Conservation (phyloP, 1,140 invertebrate genomes). For the Hyphantria cunea region DNA sequence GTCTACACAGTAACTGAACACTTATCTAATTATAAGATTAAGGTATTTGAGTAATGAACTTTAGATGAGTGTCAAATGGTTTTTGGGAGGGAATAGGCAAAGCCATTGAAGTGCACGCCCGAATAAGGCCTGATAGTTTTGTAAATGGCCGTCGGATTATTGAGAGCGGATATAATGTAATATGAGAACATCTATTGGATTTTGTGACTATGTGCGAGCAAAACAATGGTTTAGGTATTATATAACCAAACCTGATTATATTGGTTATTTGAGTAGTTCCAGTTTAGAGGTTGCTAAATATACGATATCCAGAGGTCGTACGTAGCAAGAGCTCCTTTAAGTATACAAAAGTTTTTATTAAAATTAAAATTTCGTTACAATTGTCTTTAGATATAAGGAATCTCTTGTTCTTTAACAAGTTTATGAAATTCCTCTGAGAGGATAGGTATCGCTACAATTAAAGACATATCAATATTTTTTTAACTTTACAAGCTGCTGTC, state of each 20-base stretch:
- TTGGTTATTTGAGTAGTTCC: neutral
- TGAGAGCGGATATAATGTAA: constrained; percentile 66
- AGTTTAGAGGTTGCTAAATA: too few relatives aligned
- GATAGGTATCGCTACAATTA: too few relatives aligned
- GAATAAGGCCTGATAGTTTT: constrained; percentile 72
- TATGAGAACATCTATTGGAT: constrained; percentile 56
- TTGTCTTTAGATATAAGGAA: too few relatives aligned
- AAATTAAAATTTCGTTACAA: too few relatives aligned
- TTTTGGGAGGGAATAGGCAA: constrained; percentile 73
- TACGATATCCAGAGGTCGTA: too few relatives aligned
- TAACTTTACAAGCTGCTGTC: too few relatives aligned
- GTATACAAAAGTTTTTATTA: too few relatives aligned
- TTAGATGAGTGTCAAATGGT: constrained; percentile 68
- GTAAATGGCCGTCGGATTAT: constrained; percentile 63
- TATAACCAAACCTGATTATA: constrained; percentile 6
- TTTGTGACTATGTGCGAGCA: constrained; percentile 47
- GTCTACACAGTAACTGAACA: constrained; percentile 48
- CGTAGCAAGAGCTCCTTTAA: too few relatives aligned
- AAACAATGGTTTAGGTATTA: constrained; percentile 29
- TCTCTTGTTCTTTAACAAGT: too few relatives aligned
- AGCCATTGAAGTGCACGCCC: constrained; percentile 75
- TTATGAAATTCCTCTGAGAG: too few relatives aligned
- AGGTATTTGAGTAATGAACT: constrained; percentile 70
- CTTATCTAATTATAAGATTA: constrained; percentile 70
- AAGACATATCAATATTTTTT: too few relatives aligned